Conservation (phyloP, 2,888 invertebrate species). For the Volucella inflata region DNA sequence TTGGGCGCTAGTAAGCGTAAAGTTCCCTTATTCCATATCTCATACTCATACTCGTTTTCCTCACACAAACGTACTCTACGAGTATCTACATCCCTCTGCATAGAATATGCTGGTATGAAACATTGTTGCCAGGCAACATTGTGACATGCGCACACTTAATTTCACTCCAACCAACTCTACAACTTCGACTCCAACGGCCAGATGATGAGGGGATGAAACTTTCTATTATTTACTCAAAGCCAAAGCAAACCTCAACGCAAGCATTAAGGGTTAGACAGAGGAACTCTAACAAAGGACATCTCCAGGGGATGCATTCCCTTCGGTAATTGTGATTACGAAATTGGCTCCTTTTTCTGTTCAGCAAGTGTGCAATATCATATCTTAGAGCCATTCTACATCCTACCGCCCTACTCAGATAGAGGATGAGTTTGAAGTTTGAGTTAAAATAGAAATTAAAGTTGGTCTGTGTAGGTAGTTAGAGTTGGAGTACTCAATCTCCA, state of each 20-base stretch:
- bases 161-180: slow-evolving; percentile 7
- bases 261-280: slow-evolving; percentile 4
- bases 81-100: slow-evolving; percentile 23
- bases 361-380: slow-evolving; percentile 28
- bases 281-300: slow-evolving; percentile 69
- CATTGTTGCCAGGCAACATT: slow-evolving; percentile 74
- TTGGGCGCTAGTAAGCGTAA: slow-evolving; percentile 48
- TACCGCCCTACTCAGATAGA: no score
- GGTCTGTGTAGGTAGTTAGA: neutral
- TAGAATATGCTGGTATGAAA: slow-evolving; percentile 51
- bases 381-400: neutral
- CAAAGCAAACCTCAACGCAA: slow-evolving; percentile 44
- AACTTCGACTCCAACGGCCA: neutral
- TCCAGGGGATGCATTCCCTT: slow-evolving; percentile 70
- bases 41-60: neutral
- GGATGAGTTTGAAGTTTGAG: neutral
- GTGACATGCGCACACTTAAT: slow-evolving; percentile 61
- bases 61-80: neutral
- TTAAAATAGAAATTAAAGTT: neutral
- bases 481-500: neutral
- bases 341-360: slow-evolving; percentile 59
- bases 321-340: slow-evolving; percentile 73
- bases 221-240: slow-evolving; percentile 66
- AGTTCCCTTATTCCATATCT: slow-evolving; percentile 4
- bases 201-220: slow-evolving; percentile 29